A percentile compares a stretch with the other conserved stretches of the same genome.
Conservation (phyloP, 2,113 vertebrate genomes). For the Microcebus tavaratra region DNA sequence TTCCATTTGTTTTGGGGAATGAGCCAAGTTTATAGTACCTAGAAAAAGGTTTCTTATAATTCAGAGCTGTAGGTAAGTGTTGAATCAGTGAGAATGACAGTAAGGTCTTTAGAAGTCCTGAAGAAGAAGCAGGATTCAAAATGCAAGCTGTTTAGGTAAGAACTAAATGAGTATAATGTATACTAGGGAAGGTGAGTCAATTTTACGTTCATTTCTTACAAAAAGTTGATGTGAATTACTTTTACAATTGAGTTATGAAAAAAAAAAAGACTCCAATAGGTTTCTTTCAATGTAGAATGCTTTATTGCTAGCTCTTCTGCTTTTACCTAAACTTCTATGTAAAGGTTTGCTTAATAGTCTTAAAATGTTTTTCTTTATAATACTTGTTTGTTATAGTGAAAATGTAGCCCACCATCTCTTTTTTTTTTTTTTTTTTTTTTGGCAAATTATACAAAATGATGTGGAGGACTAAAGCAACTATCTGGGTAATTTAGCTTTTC, state of each 20-base stretch:
- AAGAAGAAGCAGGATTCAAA: constrained; percentile 23
- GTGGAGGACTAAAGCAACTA: neutral
- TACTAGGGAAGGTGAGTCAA: constrained; percentile 23
- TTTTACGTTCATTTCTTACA: constrained; percentile 54
- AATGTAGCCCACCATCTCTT: neutral
- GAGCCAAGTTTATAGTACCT: neutral
- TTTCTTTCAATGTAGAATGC: constrained; percentile 46
- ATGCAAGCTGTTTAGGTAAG: neutral
- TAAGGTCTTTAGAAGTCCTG: constrained; percentile 1
- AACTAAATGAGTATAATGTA: constrained; percentile 11
- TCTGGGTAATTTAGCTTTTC: constrained; percentile 3
- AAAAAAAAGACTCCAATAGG: neutral
- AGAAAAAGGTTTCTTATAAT: constrained; percentile 23
- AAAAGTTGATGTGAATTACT: constrained; percentile 49
- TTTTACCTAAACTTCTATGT: constrained; percentile 41
- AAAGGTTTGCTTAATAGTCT: constrained; percentile 45
- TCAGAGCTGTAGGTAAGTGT: neutral
- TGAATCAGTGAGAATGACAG: neutral
- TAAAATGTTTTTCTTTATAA: constrained; percentile 61
- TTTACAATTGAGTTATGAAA: constrained; percentile 41
- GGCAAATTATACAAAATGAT: constrained; percentile 37
- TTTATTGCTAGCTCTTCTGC: constrained; percentile 38
- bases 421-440: neutral
- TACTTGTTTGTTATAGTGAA: constrained; percentile 55
- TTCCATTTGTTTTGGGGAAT: constrained; percentile 33